Conservation (phyloP, 2,113 vertebrate genomes). For the Microtus oregoni region DNA sequence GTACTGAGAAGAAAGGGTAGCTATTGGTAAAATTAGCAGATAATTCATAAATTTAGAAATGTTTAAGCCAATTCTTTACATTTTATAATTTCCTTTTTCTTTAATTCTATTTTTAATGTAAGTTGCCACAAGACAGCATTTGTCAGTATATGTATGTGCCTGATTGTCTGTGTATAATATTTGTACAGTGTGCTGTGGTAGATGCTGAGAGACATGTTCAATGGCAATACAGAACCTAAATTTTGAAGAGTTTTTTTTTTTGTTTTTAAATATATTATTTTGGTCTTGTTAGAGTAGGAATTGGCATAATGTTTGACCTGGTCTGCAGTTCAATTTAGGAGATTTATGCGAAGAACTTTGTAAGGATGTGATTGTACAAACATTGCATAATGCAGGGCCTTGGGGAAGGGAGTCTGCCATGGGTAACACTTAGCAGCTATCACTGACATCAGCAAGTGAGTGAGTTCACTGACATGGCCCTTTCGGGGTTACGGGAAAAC, state of each 20-base stretch:
- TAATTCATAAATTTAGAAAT: background rate
- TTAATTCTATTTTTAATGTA: background rate
- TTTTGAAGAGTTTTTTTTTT: background rate
- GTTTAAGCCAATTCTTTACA: background rate
- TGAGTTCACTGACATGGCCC: background rate
- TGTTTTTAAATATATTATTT: background rate
- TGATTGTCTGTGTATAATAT: no score
- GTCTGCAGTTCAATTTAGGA: background rate
- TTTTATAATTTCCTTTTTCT: conserved; percentile 1
- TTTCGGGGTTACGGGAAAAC: background rate
- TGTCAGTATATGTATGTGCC: background rate
- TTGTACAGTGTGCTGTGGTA: background rate
- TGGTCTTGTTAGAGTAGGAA: background rate
- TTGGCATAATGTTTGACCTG: background rate
- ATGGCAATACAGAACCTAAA: background rate
- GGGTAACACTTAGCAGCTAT: background rate
- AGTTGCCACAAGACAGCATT: background rate
- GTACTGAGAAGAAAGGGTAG: background rate
- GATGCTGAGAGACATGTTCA: background rate
- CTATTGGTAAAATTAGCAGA: background rate
- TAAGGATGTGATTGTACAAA: background rate
- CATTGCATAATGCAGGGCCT: background rate
- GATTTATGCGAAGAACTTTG: background rate
- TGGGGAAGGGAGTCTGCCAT: background rate
- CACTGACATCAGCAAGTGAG: background rate